phyloP scores from a whole-genome alignment of 2,113 vertebrate genomes.

The Hyperoodon ampullatus region DNA sequence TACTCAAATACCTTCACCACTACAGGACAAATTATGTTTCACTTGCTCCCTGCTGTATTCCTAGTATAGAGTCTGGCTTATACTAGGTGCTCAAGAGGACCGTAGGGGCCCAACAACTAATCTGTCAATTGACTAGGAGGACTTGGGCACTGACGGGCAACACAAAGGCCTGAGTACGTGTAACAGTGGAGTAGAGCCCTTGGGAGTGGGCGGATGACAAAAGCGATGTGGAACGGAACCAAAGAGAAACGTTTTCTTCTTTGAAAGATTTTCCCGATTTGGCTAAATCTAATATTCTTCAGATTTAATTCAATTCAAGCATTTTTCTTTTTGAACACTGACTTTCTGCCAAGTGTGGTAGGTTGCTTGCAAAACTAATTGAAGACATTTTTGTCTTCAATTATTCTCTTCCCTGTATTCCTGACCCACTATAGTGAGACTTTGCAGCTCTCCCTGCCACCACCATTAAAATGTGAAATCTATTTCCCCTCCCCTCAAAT shows the following conservation, averaged over 20 bases:
- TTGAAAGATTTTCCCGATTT: neutral
- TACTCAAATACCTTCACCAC: neutral
- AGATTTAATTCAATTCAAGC: neutral
- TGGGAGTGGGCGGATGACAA: rapidly evolving
- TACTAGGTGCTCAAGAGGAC: rapidly evolving
- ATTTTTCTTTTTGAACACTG: neutral
- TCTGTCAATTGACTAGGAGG: neutral
- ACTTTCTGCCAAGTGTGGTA: neutral
- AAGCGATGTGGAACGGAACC: neutral
- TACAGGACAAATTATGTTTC: neutral
- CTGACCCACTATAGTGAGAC: neutral
- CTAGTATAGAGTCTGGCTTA: neutral
- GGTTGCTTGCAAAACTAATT: neutral
- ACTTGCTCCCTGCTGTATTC: neutral
- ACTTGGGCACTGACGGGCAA: neutral
- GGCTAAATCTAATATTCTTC: neutral
- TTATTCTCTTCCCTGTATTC: neutral
- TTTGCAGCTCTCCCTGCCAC: neutral
- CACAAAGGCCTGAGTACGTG: neutral
- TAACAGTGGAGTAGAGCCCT: neutral
- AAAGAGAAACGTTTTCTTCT: neutral
- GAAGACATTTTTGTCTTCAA: neutral
- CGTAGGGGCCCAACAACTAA: no score
- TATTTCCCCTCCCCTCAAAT: neutral
- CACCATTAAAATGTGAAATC: neutral